Percentiles rank a stretch among this genome's conserved stretches.
Evolutionary conservation across 2,888 invertebrate species (phyloP).

Genomic region (Stenchaetothrips biformis): DNA sequence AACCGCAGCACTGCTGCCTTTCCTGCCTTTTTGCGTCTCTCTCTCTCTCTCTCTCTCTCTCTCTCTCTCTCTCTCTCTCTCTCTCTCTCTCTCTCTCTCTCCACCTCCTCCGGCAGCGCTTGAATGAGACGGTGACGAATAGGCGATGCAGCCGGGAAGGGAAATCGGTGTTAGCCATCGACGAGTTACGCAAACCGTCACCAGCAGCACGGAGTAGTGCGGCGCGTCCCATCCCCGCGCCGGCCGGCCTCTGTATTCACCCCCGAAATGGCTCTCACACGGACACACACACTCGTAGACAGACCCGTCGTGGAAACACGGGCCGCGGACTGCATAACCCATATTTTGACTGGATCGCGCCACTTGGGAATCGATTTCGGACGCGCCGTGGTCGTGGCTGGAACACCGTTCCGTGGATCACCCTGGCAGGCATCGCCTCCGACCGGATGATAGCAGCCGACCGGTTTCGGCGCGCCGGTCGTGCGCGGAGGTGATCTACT

Average conservation of each 20-base stretch:
- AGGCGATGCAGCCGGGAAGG: background rate
- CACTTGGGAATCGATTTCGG: background rate
- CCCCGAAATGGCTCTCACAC: background rate
- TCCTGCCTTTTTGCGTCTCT: background rate
- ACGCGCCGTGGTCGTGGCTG: background rate
- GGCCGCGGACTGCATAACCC: background rate
- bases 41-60: background rate
- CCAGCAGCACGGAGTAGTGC: background rate
- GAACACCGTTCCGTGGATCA: background rate
- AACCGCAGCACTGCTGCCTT: background rate
- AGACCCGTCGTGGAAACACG: too few species aligned
- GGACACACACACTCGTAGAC: too few species aligned
- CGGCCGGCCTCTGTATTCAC: background rate
- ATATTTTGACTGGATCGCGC: constrained; percentile 4
- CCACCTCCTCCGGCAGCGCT: background rate
- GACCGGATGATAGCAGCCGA: background rate
- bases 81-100: background rate
- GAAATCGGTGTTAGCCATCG: background rate
- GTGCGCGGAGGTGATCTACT: constrained; percentile 2
- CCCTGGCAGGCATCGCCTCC: background rate
- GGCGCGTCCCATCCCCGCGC: background rate
- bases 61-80: too few species aligned
- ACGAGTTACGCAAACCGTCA: background rate
- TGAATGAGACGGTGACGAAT: constrained; percentile 14
- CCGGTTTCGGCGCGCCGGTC: background rate